Base-by-base conservation (phyloP, 2,797 vertebrate genomes). In the Onychomys arenicola region DNA sequence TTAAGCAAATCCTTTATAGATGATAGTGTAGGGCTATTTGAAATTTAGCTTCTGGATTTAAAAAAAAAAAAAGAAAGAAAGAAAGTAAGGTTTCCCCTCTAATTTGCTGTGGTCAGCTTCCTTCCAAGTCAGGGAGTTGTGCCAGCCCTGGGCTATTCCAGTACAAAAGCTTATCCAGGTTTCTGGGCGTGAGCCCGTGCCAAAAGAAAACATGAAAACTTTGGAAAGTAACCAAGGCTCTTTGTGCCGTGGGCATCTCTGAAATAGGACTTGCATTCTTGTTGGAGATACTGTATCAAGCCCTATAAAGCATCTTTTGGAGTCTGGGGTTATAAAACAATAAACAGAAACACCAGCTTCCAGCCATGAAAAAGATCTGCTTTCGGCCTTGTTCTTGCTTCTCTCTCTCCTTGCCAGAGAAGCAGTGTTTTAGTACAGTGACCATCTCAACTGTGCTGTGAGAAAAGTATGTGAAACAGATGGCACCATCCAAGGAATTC, bases 101-200 rank as follows among this genome's bases (percentile, higher is more conserved):
- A 75, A 61, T 71, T 32, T 77, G 57, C 43, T 88, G 6, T 14
- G 19, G 37, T 94, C 65, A 73, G 85, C 73, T 93, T 85, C 43
- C 76, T 94, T 90, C 85, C 40, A 93, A 23, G 6, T 71, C 67
- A 34, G 49, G 29, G 27, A 82, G 17, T 34, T 78, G 86, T 93
- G 55, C 85, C 93, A 95, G 13, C 71, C 59, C 23, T 8, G 43
- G 5, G 57, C 69, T 49, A 95, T 77, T 86, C 83, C 80, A 71
- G 55, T 80, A 23, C 76, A 95, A 95, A 92, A 93, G 88, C 88
- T 78, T 97, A 89, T 95, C 92, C 90, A 94, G 52, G 94, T 95
- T 97, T 96, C 96, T 97, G 87, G 73, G 52, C 73, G 43, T 25
- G 17, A 92, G 32, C 29, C 83, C 81, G 76, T 94, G 96, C 94